Percentiles rank a stretch among this genome's conserved stretches.
phyloP scores from a whole-genome alignment of 2,113 vertebrate genomes.

The Proteles cristata region DNA sequence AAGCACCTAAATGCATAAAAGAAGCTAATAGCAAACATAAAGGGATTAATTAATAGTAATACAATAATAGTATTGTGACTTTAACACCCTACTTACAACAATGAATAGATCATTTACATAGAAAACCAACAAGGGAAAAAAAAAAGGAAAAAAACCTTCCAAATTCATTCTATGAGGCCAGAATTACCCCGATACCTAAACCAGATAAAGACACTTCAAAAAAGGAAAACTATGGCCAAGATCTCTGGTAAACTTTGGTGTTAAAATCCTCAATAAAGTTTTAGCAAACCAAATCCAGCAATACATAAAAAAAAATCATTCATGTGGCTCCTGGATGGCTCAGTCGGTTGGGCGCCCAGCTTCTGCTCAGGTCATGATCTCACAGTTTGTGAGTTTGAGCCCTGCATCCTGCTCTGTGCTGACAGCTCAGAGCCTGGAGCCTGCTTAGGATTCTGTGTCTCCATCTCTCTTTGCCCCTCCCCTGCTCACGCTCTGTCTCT shows the following conservation, averaged over 20 bases:
- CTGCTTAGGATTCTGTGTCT: too few species aligned
- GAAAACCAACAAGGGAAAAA: not conserved
- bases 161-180: not conserved
- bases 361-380: too few species aligned
- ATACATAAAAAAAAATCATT: not conserved
- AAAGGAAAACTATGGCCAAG: not conserved
- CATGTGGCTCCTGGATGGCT: not conserved
- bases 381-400: too few species aligned
- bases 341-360: too few species aligned
- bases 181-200: not conserved
- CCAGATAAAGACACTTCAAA: not conserved
- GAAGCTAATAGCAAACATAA: not conserved
- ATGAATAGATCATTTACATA: not conserved
- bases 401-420: too few species aligned
- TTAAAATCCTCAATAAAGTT: not conserved
- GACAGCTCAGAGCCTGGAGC: too few species aligned
- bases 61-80: not conserved
- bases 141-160: not conserved
- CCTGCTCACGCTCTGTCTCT: too few species aligned
- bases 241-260: not conserved
- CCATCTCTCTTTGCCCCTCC: too few species aligned
- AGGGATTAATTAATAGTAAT: not conserved
- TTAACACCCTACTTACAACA: not conserved
- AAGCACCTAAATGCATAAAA: not conserved
- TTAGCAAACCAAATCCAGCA: not conserved